These are phyloP conservation scores for Tetramorium simillimum DNA, from an alignment of 1,140 invertebrate genomes.

Conservation along the genomic window DNA sequence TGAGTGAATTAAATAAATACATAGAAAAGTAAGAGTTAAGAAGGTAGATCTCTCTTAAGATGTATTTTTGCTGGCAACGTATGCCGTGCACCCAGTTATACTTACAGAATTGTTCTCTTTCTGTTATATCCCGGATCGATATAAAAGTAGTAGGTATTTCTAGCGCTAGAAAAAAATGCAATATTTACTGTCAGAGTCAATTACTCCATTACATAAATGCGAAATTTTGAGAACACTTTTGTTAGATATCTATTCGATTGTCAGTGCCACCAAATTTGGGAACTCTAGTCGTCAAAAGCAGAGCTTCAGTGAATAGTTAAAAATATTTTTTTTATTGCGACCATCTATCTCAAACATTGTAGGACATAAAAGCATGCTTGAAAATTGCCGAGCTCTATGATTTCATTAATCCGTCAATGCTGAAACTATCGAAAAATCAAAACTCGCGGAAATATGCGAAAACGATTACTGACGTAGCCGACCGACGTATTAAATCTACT, in stretches of 20 bases:
- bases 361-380: slow-evolving; percentile 22
- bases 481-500: slow-evolving; percentile 12
- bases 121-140: neutral
- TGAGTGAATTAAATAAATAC: slow-evolving; percentile 46
- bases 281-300: slow-evolving; percentile 18
- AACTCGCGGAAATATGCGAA: slow-evolving; percentile 9
- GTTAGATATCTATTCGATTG: neutral
- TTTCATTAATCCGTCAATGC: slow-evolving; percentile 28
- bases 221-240: slow-evolving; percentile 16
- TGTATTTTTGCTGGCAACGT: slow-evolving; percentile 25
- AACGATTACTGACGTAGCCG: slow-evolving; percentile 2
- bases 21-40: slow-evolving; percentile 31
- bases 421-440: slow-evolving; percentile 1
- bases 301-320: neutral
- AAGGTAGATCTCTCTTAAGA: slow-evolving; percentile 31
- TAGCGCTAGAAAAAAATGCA: neutral
- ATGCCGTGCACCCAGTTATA: neutral
- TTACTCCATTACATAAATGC: slow-evolving; percentile 24
- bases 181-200: neutral
- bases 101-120: neutral
- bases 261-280: slow-evolving; percentile 34
- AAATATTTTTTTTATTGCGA: slow-evolving; percentile 6
- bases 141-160: neutral
- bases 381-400: slow-evolving; percentile 23
- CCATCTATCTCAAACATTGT: slow-evolving; percentile 8